These are phyloP conservation scores for Sciurus niger DNA, from an alignment of 2,113 vertebrate species.

Conservation along the genomic window DNA sequence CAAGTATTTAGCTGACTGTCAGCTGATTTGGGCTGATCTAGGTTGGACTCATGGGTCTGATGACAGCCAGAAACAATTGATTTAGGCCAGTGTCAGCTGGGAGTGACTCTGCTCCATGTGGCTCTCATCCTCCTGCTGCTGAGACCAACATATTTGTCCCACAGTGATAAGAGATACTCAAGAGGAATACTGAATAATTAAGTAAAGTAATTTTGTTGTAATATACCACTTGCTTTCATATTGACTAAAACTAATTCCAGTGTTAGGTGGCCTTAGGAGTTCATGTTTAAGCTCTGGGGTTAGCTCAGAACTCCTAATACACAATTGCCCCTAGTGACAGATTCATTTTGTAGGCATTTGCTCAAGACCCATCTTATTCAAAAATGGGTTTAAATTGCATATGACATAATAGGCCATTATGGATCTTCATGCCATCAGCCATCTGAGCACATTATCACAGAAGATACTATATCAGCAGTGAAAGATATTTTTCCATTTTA, in stretches of 20 bases:
- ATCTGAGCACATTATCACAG: not conserved
- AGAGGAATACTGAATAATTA: not conserved
- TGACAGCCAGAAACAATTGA: not conserved
- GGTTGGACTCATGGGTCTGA: not conserved
- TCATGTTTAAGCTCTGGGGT: not conserved
- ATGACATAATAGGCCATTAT: not conserved
- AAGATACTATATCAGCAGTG: not conserved
- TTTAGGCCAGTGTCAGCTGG: not conserved
- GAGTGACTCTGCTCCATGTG: not conserved
- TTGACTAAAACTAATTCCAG: not conserved
- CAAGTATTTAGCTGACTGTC: not conserved
- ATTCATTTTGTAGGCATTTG: not conserved
- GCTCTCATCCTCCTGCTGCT: not conserved
- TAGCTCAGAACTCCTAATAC: not conserved
- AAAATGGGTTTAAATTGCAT: not conserved
- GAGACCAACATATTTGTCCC: not conserved
- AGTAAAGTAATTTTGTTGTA: constrained; percentile 25
- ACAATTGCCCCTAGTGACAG: not conserved
- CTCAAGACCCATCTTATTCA: not conserved
- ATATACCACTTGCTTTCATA: not conserved
- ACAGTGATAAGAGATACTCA: not conserved
- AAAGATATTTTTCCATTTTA: constrained; percentile 10
- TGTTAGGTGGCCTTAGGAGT: not conserved
- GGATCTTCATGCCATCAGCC: not conserved
- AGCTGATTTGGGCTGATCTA: not conserved